These are phyloP conservation scores for Carettochelys insculpta DNA, from an alignment of 2,113 vertebrate genomes.

Conservation along the genomic window DNA sequence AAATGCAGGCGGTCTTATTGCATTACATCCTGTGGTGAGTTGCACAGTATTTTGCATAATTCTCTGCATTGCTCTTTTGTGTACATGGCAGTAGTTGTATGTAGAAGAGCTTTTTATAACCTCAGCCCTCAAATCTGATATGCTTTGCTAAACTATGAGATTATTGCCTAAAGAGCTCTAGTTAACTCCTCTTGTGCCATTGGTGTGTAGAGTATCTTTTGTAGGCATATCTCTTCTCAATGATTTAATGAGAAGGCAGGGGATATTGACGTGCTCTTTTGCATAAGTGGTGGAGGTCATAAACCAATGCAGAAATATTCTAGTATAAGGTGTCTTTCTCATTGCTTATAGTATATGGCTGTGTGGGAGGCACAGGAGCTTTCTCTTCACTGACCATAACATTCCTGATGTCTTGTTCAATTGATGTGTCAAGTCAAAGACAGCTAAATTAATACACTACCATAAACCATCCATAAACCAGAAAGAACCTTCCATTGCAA, in stretches of 20 bases:
- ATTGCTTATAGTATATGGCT: neutral
- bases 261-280: neutral
- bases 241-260: neutral
- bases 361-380: neutral
- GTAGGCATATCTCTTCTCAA: neutral
- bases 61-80: neutral
- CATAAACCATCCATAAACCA: neutral
- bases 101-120: accelerated
- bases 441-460: neutral
- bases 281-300: neutral
- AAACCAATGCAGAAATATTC: accelerated
- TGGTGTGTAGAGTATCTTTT: neutral
- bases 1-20: neutral
- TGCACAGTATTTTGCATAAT: neutral
- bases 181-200: neutral
- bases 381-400: neutral
- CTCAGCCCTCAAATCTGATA: neutral
- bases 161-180: neutral
- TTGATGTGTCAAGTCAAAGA: neutral
- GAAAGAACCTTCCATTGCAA: neutral
- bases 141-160: neutral
- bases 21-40: neutral
- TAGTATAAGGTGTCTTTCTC: neutral
- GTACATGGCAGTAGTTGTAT: neutral
- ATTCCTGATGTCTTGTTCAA: neutral